phyloP scores from a whole-genome alignment of 2,797 vertebrate species.

The Artibeus jamaicensis region DNA sequence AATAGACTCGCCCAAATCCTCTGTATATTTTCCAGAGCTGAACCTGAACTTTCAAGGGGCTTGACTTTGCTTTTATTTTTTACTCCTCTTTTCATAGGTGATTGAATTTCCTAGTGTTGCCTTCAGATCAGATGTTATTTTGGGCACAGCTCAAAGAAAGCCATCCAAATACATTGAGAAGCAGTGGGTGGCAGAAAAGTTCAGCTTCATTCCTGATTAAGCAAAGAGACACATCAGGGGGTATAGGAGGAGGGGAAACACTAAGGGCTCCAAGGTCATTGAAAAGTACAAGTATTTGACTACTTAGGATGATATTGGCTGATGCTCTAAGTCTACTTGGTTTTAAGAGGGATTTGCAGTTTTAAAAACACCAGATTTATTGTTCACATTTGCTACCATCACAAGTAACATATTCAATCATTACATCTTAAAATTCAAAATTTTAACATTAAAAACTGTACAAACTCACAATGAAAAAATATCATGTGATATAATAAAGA shows the following conservation, averaged over 20 bases:
- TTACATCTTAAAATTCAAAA: neutral
- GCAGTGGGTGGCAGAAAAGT: slow-evolving; percentile 47
- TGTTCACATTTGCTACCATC: slow-evolving; percentile 1
- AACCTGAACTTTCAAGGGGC: slow-evolving; percentile 59
- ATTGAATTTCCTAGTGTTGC: slow-evolving; percentile 59
- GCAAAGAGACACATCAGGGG: slow-evolving; percentile 38
- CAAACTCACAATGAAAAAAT: neutral
- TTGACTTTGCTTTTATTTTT: slow-evolving; percentile 58
- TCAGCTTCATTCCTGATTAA: slow-evolving; percentile 65
- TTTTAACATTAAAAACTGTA: neutral
- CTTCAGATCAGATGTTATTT: slow-evolving; percentile 63
- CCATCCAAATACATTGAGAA: neutral
- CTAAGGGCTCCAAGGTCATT: slow-evolving; percentile 33
- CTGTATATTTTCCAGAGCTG: slow-evolving; percentile 51
- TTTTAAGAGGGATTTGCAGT: neutral
- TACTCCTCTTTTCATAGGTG: slow-evolving; percentile 57
- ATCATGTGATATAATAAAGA: neutral
- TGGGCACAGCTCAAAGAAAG: slow-evolving; percentile 50
- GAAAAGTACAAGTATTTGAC: slow-evolving; percentile 44
- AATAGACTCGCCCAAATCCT: slow-evolving; percentile 62
- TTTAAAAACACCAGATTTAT: slow-evolving; percentile 8
- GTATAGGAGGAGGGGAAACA: fast-evolving
- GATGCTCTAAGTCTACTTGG: neutral
- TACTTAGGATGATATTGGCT: neutral
- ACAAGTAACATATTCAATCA: neutral